Evolutionary conservation across 2,113 vertebrate genomes (phyloP).

Genomic region (Oceanodroma tethys): DNA sequence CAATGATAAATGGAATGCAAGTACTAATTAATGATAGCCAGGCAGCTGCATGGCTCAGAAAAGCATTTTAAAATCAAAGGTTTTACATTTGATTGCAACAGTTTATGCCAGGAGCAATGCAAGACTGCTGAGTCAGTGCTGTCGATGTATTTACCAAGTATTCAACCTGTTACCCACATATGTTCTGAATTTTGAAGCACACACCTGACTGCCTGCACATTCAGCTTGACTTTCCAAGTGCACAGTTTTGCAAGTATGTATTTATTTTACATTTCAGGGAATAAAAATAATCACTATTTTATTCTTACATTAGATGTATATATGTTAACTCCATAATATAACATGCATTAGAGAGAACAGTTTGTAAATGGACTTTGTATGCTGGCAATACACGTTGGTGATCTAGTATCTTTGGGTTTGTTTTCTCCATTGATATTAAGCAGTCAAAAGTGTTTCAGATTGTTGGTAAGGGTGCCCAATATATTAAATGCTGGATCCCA

Average conservation of each 20-base stretch:
- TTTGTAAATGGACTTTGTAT: neutral
- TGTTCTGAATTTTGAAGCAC: neutral
- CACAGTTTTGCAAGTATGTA: neutral
- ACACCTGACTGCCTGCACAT: neutral
- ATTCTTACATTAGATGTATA: neutral
- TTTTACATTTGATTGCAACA: neutral
- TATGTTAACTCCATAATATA: neutral
- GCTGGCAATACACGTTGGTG: neutral
- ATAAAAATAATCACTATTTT: neutral
- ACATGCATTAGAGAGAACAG: neutral
- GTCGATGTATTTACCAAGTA: neutral
- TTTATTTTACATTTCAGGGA: neutral
- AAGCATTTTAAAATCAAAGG: neutral
- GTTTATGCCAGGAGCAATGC: neutral
- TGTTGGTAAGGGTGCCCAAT: neutral
- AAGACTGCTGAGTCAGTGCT: neutral
- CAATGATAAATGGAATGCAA: neutral
- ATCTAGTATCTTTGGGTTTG: neutral
- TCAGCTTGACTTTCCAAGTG: neutral
- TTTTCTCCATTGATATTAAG: neutral
- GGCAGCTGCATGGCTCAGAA: neutral
- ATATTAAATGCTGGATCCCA: neutral
- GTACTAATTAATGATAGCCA: accelerated
- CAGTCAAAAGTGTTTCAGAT: neutral
- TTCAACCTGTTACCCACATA: neutral